Conservation (phyloP, 2,113 vertebrate species). For the Chlorodrepanis virens region DNA sequence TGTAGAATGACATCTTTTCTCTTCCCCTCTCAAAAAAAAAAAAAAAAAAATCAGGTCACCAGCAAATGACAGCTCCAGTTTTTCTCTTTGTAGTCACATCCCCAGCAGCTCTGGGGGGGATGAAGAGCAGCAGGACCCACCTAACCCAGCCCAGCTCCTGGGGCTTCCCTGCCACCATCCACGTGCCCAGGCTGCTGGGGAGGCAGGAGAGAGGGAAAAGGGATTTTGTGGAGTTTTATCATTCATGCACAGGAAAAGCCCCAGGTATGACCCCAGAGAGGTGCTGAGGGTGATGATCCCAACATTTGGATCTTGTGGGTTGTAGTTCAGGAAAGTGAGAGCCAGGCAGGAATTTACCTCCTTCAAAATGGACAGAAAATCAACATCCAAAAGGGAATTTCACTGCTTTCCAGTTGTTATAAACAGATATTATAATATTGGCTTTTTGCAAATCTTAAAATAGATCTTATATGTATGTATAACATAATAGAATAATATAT, state of each 20-base stretch:
- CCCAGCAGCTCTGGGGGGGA: background rate
- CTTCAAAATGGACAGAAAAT: background rate
- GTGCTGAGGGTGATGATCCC: background rate
- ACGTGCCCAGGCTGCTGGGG: background rate
- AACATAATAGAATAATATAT: background rate
- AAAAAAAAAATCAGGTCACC: background rate
- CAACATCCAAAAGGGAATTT: background rate
- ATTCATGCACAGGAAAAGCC: background rate
- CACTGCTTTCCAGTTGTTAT: fast-evolving
- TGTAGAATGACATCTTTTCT: background rate
- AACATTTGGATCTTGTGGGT: background rate
- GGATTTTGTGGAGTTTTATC: background rate
- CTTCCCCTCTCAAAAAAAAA: background rate
- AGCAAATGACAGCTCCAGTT: background rate
- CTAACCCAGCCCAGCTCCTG: background rate
- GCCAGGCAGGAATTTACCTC: background rate
- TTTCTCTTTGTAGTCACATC: background rate
- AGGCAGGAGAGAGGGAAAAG: background rate
- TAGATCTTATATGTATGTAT: background rate
- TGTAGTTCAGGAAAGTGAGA: background rate
- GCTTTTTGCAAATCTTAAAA: background rate
- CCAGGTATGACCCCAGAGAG: fast-evolving
- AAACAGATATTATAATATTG: background rate
- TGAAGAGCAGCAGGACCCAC: background rate
- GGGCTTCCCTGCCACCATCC: background rate